Evolutionary conservation across 1,140 invertebrate species (phyloP), one percentile per base, ranked within the genome.

Genomic region (Calosoma granatense): DNA sequence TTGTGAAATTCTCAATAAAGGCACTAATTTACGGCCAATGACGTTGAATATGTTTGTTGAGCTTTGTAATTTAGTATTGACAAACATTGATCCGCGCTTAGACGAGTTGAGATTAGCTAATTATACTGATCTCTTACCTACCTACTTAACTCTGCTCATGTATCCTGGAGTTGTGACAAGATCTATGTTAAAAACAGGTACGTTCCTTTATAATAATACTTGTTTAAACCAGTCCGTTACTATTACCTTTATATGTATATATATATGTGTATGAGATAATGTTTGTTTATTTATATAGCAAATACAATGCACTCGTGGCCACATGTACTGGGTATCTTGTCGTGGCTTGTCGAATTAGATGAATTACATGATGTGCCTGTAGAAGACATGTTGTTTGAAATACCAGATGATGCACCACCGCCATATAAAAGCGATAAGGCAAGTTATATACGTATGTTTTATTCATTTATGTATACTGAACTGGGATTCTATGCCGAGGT

Each of bases 291-390:
- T 47, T 47, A 11, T 30, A 6, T 12, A 47, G 41, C 41, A 47
- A 47, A 47, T 47, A 47, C 41, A 47, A 47, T 47, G 41, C 41
- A 47, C 17, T 9, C 41, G 4, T 47, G 41, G 41, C 41, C 41
- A 11, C 15, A 47, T 17, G 17, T 47, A 9, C 17, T 47, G 17
- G 41, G 9, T 12, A 47, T 47, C 17, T 47, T 47, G 17, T 47
- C 41, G 41, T 47, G 41, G 41, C 41, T 47, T 17, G 41, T 47
- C 17, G 41, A 47, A 47, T 47, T 47, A 17, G 6, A 12, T 47
- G 9, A 47, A 47, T 12, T 47, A 47, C 9, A 11, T 4, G 41
- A 17, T 6, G 26, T 30, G 6, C 4, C 4, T 30, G 26, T 30
- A 30, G 26, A 30, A 14, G 26, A 14, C 4, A 30, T 30, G 4